phyloP scores from a whole-genome alignment of 2,113 vertebrate species.

The Epinephelus moara region DNA sequence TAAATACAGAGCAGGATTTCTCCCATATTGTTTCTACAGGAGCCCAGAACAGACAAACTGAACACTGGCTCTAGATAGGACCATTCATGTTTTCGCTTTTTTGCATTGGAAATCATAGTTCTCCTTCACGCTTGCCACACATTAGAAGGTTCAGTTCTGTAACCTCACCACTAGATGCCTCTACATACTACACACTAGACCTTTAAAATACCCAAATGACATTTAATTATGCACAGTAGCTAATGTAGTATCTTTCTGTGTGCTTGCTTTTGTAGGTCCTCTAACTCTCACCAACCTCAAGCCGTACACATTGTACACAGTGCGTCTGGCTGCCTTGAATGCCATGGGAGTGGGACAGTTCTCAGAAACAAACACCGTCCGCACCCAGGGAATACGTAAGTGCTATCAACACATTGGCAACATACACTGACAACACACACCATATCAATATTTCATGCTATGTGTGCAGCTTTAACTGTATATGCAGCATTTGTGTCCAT shows the following conservation, averaged over 20 bases:
- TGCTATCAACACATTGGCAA: slow-evolving; percentile 11
- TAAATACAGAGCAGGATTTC: too few species aligned
- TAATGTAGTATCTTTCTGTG: background rate
- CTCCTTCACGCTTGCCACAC: too few species aligned
- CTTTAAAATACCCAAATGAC: background rate
- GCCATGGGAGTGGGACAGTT: slow-evolving; percentile 74
- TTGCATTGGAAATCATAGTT: too few species aligned
- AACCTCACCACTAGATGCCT: too few species aligned
- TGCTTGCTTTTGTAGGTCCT: slow-evolving; percentile 52
- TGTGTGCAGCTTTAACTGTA: background rate
- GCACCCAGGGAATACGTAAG: slow-evolving; percentile 79
- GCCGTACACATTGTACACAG: slow-evolving; percentile 77
- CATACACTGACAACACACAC: background rate
- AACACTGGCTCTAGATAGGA: too few species aligned
- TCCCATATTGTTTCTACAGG: too few species aligned
- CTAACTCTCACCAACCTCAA: slow-evolving; percentile 65
- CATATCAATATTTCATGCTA: background rate
- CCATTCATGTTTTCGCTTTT: too few species aligned
- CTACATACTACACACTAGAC: background rate
- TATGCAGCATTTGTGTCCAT: background rate
- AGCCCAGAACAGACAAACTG: too few species aligned
- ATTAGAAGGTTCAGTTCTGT: too few species aligned
- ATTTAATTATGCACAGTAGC: background rate
- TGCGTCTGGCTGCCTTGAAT: slow-evolving; percentile 80
- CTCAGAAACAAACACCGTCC: slow-evolving; percentile 59